phyloP scores from a whole-genome alignment of 2,113 vertebrate species.

The Oplegnathus fasciatus region DNA sequence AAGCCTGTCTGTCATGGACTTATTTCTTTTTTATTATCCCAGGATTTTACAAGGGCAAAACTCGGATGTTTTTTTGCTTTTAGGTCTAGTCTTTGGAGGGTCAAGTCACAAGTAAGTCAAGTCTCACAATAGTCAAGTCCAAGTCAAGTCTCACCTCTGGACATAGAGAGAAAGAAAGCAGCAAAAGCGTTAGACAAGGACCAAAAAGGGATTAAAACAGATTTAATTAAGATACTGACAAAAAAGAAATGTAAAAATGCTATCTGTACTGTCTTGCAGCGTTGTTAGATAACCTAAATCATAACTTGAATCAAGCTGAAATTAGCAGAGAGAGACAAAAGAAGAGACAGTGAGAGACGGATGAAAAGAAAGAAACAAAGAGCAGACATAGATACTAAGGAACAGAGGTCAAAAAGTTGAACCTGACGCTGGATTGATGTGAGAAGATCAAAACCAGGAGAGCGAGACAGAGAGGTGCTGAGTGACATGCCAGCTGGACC shows the following conservation, averaged over 20 bases:
- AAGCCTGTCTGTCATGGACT: not conserved
- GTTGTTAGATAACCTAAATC: not conserved
- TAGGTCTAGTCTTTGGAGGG: not conserved
- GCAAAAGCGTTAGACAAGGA: too few relatives aligned
- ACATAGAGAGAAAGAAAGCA: not conserved
- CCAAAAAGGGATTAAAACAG: not conserved
- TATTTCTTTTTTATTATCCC: not conserved
- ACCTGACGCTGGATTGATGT: not conserved
- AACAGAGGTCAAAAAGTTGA: not conserved
- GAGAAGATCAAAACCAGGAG: conserved; percentile 16
- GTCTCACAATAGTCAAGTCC: too few relatives aligned
- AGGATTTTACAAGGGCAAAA: not conserved
- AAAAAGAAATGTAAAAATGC: not conserved
- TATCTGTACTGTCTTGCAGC: not conserved
- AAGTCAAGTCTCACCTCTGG: not conserved
- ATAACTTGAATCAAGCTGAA: not conserved
- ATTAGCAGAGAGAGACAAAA: not conserved
- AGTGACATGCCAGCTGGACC: conserved; percentile 64
- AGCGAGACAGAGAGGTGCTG: conserved; percentile 46
- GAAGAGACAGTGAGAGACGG: not conserved
- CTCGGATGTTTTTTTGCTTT: not conserved
- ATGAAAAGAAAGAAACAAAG: not conserved
- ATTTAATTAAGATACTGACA: not conserved
- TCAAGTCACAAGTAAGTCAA: not conserved
- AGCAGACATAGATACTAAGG: not conserved